Evolutionary conservation across 2,797 vertebrate species (phyloP), one percentile per base, ranked within the genome.

Genomic region (Neosalanx taihuensis): DNA sequence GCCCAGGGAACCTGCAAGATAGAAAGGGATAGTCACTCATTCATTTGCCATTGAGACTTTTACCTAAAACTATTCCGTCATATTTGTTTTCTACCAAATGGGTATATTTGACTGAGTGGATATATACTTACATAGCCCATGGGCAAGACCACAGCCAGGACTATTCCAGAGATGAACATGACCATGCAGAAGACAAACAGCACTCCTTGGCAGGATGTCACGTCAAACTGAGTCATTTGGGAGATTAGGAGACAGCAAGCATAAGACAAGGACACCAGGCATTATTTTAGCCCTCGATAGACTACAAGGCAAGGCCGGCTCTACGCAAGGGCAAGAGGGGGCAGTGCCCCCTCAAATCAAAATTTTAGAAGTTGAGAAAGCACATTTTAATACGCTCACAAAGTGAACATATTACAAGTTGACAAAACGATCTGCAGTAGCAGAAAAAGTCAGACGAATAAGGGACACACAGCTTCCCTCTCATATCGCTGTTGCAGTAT

Each of bases 161-260:
- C 85, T 72, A 98, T 70, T 23, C 96, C 95, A 1, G 95, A 95
- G 72, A 96, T 88, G 79, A 95, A 90, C 78, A 97, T 90, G 3
- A 95, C 94, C 92, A 93, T 94, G 81, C 94, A 92, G 86, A 97
- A 91, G 73, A 94, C 84, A 0, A 95, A 94, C 73, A 98, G 90
- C 63, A 96, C 88, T 0, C 96, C 95, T 64, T 95, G 93, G 87
- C 89, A 97, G 68, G 95, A 95, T 0, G 96, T 98, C 87, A 98
- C 93, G 76, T 98, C 96, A 41, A 96, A 90, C 97, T 98, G 89
- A 0, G 57, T 58, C 51, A 13, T 23, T 1, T 0, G 51, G 41
- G 26, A 56, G 51, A 56, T n/a, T 5, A 56, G 51, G 51, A 56
- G 51, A 56, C 51, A 56, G 5, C 15, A 56, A n/a, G 51, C 15